These are phyloP conservation scores for Andricus grossulariae DNA, from an alignment of 1,140 invertebrate species.

Conservation along the genomic window DNA sequence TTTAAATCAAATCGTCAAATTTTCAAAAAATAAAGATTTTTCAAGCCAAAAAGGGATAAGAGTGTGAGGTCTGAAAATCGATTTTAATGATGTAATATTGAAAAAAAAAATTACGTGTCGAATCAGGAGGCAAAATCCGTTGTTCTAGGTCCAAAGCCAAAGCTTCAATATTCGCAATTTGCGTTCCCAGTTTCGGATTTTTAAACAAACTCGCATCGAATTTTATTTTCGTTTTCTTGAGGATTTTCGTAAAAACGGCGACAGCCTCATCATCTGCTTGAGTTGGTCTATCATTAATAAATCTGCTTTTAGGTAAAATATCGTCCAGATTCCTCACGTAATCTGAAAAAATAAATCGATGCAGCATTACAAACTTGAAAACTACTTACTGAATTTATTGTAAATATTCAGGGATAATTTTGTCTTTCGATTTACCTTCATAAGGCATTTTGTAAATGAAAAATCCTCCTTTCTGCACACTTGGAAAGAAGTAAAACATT, in stretches of 20 bases:
- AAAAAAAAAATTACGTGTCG: constrained; percentile 30
- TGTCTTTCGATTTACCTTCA: constrained; percentile 37
- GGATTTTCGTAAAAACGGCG: constrained; percentile 38
- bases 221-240: constrained; percentile 44
- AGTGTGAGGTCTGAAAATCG: too few species aligned
- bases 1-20: too few species aligned
- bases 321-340: constrained; percentile 1
- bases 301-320: not conserved
- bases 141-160: constrained; percentile 51
- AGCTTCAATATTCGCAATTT: constrained; percentile 46
- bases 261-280: not conserved
- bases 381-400: not conserved
- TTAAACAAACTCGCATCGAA: constrained; percentile 38
- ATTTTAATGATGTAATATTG: too few species aligned
- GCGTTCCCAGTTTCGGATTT: constrained; percentile 50
- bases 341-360: not conserved
- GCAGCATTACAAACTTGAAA: not conserved
- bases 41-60: too few species aligned
- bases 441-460: constrained; percentile 58
- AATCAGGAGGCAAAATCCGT: not conserved
- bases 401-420: not conserved
- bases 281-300: not conserved
- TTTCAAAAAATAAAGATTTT: too few species aligned
- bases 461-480: constrained; percentile 53
- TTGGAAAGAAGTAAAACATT: constrained; percentile 56